These are phyloP conservation scores for Naja naja DNA, from an alignment of 2,113 vertebrate species.

Conservation along the genomic window DNA sequence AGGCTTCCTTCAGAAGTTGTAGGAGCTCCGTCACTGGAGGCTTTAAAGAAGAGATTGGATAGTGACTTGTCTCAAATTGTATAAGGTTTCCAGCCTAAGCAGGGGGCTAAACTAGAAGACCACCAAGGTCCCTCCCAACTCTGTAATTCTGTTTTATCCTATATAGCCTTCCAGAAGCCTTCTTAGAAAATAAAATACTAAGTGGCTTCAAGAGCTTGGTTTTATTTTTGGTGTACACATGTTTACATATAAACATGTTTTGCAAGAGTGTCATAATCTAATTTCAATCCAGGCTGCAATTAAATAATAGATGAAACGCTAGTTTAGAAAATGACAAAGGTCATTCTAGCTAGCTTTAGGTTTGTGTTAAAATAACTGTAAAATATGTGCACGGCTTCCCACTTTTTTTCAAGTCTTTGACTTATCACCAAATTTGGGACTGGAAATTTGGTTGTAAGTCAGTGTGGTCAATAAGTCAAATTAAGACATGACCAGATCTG, in stretches of 20 bases:
- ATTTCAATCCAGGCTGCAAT: background rate
- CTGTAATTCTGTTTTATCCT: background rate
- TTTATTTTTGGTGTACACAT: background rate
- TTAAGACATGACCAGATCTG: background rate
- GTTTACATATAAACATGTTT: background rate
- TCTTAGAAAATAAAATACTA: background rate
- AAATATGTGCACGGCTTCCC: background rate
- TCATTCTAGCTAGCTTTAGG: background rate
- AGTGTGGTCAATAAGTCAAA: background rate
- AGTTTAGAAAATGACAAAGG: background rate
- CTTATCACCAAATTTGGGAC: background rate
- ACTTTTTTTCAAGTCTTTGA: background rate
- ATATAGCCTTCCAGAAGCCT: background rate
- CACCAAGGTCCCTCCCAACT: background rate
- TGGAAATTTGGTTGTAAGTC: background rate
- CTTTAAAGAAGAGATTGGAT: background rate
- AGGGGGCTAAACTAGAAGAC: background rate
- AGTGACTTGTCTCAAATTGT: background rate
- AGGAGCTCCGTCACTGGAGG: background rate
- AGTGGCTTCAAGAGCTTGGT: background rate
- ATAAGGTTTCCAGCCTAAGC: background rate
- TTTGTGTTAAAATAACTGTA: background rate
- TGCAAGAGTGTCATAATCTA: background rate
- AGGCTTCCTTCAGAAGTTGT: background rate
- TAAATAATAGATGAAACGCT: background rate